Evolutionary conservation across 2,888 invertebrate species (phyloP), one percentile per base, ranked within the genome.

Genomic region (Drosophila demipolita): DNA sequence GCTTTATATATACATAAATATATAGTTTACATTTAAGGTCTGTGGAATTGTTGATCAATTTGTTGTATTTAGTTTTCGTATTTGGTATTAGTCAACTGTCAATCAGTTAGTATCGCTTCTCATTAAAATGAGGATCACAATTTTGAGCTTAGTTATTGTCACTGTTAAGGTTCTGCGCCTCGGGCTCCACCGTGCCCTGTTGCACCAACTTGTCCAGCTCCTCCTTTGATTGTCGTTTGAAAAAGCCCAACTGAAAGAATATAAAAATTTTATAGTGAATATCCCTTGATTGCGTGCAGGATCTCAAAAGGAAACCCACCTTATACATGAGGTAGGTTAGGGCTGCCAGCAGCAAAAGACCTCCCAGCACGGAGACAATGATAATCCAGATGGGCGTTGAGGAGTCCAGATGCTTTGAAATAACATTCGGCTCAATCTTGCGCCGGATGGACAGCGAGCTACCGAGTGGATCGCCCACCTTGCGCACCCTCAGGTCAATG

Each of bases 161-260:
- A 57, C 85, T 81, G 65, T 91, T 91, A 5, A 92, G 82, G 73
- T 90, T 91, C 66, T 92, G 91, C 15, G 89, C 90, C 63, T 92
- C 93, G 15, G 91, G 89, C 59, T 90, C 90, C 36, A 73, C 82
- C 75, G 88, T 80, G 67, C 82, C 86, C 66, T 92, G 91, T 26
- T 91, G 84, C 32, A 91, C 89, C 66, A 94, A 81, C 60, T 93
- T 92, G 72, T 94, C 92, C 80, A 94, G 87, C 83, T 94, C 93
- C 54, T 94, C 93, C 83, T 94, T 94, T 65, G 91, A 93, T 23
- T 91, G 83, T 52, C 94, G 92, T 63, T 93, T 92, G 75, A 94
- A 94, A 91, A 94, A 94, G 59, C 94, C 94, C 71, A 91, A 78
- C 94, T 94, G 35, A 0, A 53, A 55, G 11, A 11, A 48, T 2